Evolutionary conservation across 2,888 invertebrate species (phyloP).

Genomic region (Macaria notata): DNA sequence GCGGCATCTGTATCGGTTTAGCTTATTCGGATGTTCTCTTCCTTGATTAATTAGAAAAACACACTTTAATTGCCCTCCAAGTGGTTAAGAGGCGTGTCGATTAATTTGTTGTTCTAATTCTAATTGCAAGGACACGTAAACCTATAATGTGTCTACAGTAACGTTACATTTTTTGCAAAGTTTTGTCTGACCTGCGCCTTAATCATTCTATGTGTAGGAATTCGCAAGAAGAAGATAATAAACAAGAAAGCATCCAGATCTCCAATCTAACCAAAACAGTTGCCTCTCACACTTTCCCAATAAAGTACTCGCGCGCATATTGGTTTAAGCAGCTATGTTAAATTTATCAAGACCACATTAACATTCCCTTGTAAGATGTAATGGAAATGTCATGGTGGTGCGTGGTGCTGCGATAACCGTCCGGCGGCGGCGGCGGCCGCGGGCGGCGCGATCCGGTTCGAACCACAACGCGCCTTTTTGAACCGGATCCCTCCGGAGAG

Average conservation of each 20-base stretch:
- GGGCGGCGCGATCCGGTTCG: constrained; percentile 60
- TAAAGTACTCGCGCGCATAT: not conserved
- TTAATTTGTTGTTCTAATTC: constrained; percentile 28
- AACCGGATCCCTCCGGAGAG: constrained; percentile 63
- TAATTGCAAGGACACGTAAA: constrained; percentile 18
- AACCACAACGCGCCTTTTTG: constrained; percentile 50
- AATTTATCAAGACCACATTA: constrained; percentile 2
- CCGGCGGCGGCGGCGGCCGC: constrained; percentile 29
- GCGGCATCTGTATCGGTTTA: constrained; percentile 23
- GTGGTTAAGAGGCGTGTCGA: constrained; percentile 40
- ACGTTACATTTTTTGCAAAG: too few relatives aligned
- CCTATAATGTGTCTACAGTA: too few relatives aligned
- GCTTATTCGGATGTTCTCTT: constrained; percentile 33
- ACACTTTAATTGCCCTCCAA: constrained; percentile 46
- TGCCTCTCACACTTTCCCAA: too few relatives aligned
- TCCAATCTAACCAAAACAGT: too few relatives aligned
- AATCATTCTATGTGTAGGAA: too few relatives aligned
- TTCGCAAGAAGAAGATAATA: too few relatives aligned
- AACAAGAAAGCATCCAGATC: too few relatives aligned
- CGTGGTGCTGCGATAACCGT: constrained; percentile 44
- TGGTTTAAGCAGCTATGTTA: not conserved
- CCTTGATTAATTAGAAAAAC: constrained; percentile 55
- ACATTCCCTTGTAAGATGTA: constrained; percentile 21
- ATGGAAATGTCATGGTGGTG: constrained; percentile 24
- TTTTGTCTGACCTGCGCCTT: too few relatives aligned